Evolutionary conservation across 2,888 invertebrate genomes (phyloP).

Genomic region (Habrosyne pyritoides): DNA sequence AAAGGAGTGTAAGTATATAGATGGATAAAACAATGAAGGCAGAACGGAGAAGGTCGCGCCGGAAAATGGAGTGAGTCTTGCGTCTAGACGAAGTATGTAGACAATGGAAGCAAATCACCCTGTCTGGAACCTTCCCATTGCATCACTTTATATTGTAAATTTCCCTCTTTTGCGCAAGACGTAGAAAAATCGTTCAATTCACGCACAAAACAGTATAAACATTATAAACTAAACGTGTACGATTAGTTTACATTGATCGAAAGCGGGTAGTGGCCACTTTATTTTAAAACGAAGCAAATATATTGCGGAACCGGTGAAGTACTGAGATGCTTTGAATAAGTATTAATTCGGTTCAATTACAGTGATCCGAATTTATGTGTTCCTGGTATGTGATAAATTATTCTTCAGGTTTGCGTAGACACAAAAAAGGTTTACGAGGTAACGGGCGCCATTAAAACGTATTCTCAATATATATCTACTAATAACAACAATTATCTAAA

Average conservation of each 20-base stretch:
- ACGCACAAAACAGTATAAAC: neutral
- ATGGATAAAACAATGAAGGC: neutral
- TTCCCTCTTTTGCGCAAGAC: neutral
- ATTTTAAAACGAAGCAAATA: neutral
- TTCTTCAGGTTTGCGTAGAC: neutral
- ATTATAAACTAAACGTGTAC: neutral
- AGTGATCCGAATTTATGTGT: neutral
- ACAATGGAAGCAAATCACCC: neutral
- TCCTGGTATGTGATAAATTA: neutral
- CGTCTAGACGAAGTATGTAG: neutral
- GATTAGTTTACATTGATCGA: neutral
- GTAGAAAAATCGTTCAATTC: neutral
- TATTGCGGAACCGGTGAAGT: neutral
- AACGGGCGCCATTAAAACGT: neutral
- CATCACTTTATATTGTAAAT: neutral
- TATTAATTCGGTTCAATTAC: neutral
- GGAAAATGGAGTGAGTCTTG: neutral
- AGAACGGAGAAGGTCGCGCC: neutral
- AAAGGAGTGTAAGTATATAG: too few relatives aligned
- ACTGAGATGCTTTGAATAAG: neutral
- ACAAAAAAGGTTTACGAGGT: neutral
- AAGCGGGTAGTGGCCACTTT: neutral
- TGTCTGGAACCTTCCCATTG: conserved; percentile 1
- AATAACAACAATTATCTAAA: neutral
- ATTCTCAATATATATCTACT: neutral